Evolutionary conservation across 2,797 vertebrate genomes (phyloP).

Genomic region (Hydrophis major): DNA sequence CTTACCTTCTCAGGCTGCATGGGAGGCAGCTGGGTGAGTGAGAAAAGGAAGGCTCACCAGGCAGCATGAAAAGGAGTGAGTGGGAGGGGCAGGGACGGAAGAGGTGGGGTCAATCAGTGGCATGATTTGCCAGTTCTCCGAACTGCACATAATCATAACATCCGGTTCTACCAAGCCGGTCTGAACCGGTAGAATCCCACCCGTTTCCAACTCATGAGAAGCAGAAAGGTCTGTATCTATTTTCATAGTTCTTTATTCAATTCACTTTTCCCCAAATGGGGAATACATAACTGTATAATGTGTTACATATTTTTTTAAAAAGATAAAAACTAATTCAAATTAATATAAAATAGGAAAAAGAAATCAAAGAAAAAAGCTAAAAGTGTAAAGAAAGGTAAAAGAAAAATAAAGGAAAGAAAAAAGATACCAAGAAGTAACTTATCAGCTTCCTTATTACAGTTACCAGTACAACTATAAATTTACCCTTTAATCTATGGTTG

Average conservation of each 20-base stretch:
- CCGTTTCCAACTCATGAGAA: background rate
- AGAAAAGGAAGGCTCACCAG: no score
- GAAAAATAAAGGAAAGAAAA: background rate
- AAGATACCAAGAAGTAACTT: background rate
- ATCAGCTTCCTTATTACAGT: background rate
- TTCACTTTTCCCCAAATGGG: background rate
- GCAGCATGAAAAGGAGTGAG: no score
- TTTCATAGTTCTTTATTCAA: background rate
- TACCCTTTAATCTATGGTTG: background rate
- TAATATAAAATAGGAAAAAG: background rate
- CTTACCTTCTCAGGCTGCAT: no score
- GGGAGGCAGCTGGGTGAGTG: no score
- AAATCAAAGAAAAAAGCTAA: background rate
- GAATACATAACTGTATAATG: background rate
- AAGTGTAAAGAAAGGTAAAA: background rate
- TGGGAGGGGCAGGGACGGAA: no score
- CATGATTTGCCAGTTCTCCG: no score
- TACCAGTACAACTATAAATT: background rate
- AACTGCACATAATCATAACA: no score
- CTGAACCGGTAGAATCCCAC: no score
- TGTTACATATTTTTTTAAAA: background rate
- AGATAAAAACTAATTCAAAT: background rate
- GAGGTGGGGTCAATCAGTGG: no score
- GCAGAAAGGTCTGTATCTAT: background rate
- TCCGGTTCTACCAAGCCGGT: no score